Evolutionary conservation across 2,113 vertebrate genomes (phyloP), one percentile per base, ranked within the genome.

Genomic region (Tragelaphus scriptus): DNA sequence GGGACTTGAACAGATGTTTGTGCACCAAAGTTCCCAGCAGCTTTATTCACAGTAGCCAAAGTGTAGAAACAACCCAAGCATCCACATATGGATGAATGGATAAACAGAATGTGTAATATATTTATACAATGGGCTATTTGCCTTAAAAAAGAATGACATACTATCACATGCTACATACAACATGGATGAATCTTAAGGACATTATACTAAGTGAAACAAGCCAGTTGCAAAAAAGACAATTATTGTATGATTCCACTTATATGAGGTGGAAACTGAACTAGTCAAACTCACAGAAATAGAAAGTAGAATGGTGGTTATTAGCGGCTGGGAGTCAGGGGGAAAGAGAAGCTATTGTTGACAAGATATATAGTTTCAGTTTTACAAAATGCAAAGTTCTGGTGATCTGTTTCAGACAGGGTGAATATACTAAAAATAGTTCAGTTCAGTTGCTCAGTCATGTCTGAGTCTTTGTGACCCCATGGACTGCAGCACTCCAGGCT

Each of bases 11-110:
- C 51, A 96, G 68, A 65, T 88, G 87, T 53, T 65, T 95, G 56
- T 17, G 49, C 36, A 58, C 17, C 58, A 6, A 56, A 51, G n/a
- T 94, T 89, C 32, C 51, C 8, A 56, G 17, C 16, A 86, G n/a
- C 68, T 92, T 85, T 94, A 92, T 85, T 85, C 25, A 44, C 58
- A 95, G 82, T 36, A 97, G 40, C 47, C 68, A 85, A 97, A 82
- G 94, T 23, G 36, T 92, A 30, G 40, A 82, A 94, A 55, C 30
- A 89, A 65, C 11, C 26, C 59, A 86, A 63, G 17, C 61, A 32
- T 36, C 7, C 6, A 86, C 40, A 40, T 47, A 30, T 58, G 11
- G 47, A 89, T 80, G 59, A 80, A 40, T 61, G 51, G 32, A 55
- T 55, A 36, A 94, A 75, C 28, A 56, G 81, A 85, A 88, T 53